Percentiles rank a stretch among this genome's conserved stretches.
Conservation (phyloP, 2,888 invertebrate species). For the Torymus texanus region DNA sequence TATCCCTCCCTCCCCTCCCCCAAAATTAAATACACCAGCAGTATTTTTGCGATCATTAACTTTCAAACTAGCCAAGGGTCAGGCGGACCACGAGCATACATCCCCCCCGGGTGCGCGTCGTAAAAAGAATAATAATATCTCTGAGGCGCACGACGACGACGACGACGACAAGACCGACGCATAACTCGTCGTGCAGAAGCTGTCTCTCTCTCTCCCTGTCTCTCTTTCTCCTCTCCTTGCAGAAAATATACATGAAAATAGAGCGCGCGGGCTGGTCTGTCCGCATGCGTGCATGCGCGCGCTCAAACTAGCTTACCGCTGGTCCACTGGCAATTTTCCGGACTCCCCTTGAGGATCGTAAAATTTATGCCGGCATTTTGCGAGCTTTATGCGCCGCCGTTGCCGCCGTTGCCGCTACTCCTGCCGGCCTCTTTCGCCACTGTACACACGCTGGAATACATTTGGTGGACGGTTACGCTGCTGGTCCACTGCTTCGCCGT, state of each 20-base stretch:
- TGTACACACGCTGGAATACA: slow-evolving; percentile 16
- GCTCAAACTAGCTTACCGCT: slow-evolving; percentile 53
- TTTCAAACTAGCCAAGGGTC: slow-evolving; percentile 27
- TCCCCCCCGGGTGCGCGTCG: slow-evolving; percentile 10
- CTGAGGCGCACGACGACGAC: neutral
- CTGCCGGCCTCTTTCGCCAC: slow-evolving; percentile 2
- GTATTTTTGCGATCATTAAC: slow-evolving; percentile 51
- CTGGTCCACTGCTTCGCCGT: neutral
- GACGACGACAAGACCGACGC: neutral
- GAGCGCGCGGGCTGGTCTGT: slow-evolving; percentile 12
- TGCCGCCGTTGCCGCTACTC: neutral
- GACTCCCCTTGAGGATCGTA: slow-evolving; percentile 61
- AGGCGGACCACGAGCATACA: too few species aligned
- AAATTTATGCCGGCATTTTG: slow-evolving; percentile 65
- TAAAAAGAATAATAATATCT: slow-evolving; percentile 51
- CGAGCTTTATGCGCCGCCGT: slow-evolving; percentile 59
- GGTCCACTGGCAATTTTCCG: slow-evolving; percentile 61
- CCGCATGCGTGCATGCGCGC: neutral
- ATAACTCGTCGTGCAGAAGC: slow-evolving; percentile 26
- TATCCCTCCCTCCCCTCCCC: neutral
- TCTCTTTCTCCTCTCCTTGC: slow-evolving; percentile 4
- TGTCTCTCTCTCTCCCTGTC: slow-evolving; percentile 38
- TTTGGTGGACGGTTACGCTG: neutral
- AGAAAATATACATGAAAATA: slow-evolving; percentile 55
- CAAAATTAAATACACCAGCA: slow-evolving; percentile 46